phyloP scores from a whole-genome alignment of 2,113 vertebrate genomes.

The Trachemys scripta region DNA sequence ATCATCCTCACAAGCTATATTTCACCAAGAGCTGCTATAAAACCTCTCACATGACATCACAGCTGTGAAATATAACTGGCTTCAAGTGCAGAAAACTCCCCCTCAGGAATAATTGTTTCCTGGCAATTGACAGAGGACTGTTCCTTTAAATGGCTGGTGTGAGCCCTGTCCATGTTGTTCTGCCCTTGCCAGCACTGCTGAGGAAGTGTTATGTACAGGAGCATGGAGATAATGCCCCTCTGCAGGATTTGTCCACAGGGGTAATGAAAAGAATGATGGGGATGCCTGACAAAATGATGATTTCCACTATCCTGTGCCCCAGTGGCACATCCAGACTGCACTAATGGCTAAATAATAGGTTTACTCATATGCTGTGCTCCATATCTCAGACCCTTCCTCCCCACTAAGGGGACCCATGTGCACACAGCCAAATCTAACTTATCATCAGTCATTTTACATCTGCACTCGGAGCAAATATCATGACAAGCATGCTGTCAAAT shows the following conservation, averaged over 20 bases:
- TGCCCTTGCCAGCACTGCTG: conserved; percentile 34
- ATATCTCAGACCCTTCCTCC: background rate
- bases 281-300: conserved; percentile 42
- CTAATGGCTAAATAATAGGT: conserved; percentile 37
- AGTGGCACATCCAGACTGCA: conserved; percentile 6
- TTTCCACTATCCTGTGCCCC: conserved; percentile 41
- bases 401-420: accelerated
- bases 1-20: conserved; percentile 60
- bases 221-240: conserved; percentile 23
- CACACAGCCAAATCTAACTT: background rate
- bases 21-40: conserved; percentile 76
- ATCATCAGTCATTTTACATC: conserved; percentile 10
- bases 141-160: conserved; percentile 71
- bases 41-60: conserved; percentile 77
- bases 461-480: background rate
- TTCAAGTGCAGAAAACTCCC: conserved; percentile 75
- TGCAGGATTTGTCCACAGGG: conserved; percentile 42
- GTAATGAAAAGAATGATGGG: conserved; percentile 19
- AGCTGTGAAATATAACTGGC: conserved; percentile 79
- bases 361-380: conserved; percentile 2
- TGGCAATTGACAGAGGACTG: conserved; percentile 72
- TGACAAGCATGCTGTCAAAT: background rate
- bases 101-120: conserved; percentile 74
- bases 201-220: background rate
- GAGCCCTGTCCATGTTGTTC: conserved; percentile 35